A percentile compares a stretch with the other conserved stretches of the same genome.
Conservation (phyloP, 2,797 vertebrate species). For the Pampus argenteus region DNA sequence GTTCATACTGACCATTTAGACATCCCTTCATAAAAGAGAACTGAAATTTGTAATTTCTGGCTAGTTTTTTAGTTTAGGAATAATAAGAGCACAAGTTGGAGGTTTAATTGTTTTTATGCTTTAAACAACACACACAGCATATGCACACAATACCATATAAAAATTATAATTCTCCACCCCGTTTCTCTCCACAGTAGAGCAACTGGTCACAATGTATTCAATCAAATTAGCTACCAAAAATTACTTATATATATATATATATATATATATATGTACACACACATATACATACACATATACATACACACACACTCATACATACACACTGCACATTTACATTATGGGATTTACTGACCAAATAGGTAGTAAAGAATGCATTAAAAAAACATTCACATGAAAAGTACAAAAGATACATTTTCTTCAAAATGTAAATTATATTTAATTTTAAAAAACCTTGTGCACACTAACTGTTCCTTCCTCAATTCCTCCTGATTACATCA, state of each 20-base stretch:
- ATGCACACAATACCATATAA: slow-evolving; percentile 58
- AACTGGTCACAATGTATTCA: slow-evolving; percentile 44
- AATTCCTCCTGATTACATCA: slow-evolving; percentile 11
- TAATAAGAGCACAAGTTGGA: background rate
- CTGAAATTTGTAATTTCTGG: background rate
- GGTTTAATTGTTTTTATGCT: slow-evolving; percentile 14
- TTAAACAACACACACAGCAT: slow-evolving; percentile 53
- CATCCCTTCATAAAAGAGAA: background rate
- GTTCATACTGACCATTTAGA: background rate
- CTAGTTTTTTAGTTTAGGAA: background rate
- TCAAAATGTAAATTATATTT: slow-evolving; percentile 58
- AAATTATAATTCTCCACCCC: slow-evolving; percentile 31
- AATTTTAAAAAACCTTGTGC: slow-evolving; percentile 44
- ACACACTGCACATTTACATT: slow-evolving; percentile 54
- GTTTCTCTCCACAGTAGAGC: slow-evolving; percentile 24
- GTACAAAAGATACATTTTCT: slow-evolving; percentile 61
- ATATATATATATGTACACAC: too few relatives aligned
- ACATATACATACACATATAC: too few relatives aligned
- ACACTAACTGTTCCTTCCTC: slow-evolving; percentile 27
- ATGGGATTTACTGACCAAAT: slow-evolving; percentile 57
- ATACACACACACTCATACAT: too few relatives aligned
- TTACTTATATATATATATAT: slow-evolving; percentile 54
- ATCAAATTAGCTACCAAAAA: slow-evolving; percentile 70
- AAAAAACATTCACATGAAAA: slow-evolving; percentile 57
- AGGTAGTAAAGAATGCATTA: slow-evolving; percentile 27